Conservation (phyloP, 2,797 vertebrate genomes). For the Enteromius viviparus region DNA sequence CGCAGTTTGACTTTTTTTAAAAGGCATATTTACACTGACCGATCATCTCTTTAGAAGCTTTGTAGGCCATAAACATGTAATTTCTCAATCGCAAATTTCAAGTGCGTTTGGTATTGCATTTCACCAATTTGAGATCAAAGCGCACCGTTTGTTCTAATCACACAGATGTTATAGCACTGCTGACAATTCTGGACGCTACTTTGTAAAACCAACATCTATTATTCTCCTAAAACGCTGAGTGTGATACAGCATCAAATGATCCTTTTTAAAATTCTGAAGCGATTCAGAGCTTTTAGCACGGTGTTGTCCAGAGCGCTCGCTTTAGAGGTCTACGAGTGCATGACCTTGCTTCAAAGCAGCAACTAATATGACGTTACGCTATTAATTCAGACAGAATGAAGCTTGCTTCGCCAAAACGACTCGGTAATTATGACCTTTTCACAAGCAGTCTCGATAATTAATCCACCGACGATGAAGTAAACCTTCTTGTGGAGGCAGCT, state of each 20-base stretch:
- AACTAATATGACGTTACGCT: slow-evolving; percentile 41
- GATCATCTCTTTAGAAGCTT: neutral
- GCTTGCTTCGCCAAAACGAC: slow-evolving; percentile 48
- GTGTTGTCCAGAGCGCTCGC: neutral
- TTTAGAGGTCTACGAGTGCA: slow-evolving; percentile 35
- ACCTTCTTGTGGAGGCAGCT: slow-evolving; percentile 26
- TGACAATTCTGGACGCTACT: neutral
- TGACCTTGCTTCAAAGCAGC: slow-evolving; percentile 46
- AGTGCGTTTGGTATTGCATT: neutral
- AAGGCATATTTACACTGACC: neutral
- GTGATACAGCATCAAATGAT: neutral
- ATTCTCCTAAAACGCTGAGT: neutral
- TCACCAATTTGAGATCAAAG: slow-evolving; percentile 4
- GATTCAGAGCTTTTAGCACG: slow-evolving; percentile 50
- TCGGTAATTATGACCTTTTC: slow-evolving; percentile 58
- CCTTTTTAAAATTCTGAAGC: neutral
- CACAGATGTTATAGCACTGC: neutral
- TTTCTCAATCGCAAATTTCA: neutral
- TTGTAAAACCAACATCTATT: neutral
- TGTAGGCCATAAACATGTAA: neutral
- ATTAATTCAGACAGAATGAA: slow-evolving; percentile 54
- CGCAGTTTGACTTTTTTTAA: no score
- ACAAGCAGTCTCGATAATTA: slow-evolving; percentile 46
- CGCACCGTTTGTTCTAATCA: neutral
- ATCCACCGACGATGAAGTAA: slow-evolving; percentile 37